Conservation (phyloP, 2,113 vertebrate genomes). For the Mellivora capensis region DNA sequence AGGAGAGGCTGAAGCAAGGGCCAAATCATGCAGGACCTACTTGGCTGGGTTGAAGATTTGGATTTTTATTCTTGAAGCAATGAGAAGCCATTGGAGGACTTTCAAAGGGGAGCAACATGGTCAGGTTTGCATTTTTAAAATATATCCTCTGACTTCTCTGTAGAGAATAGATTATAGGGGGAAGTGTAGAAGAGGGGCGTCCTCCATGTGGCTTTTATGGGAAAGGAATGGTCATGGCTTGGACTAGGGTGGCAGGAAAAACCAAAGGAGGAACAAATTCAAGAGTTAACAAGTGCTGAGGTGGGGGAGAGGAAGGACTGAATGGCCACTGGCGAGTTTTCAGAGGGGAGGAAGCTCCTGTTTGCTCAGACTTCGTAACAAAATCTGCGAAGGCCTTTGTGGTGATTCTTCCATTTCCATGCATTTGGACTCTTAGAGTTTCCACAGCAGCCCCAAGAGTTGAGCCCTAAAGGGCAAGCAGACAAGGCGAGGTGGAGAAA, state of each 20-base stretch:
- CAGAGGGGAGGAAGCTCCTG: background rate
- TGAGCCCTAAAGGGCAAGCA: background rate
- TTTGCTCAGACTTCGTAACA: background rate
- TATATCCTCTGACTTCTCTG: too few species aligned
- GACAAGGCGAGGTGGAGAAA: background rate
- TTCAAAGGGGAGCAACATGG: background rate
- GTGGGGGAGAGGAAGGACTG: background rate
- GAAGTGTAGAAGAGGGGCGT: background rate
- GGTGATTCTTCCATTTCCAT: rapidly evolving
- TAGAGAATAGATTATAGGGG: background rate
- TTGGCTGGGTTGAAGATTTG: background rate
- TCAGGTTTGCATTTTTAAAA: background rate
- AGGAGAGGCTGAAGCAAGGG: background rate
- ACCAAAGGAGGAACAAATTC: background rate
- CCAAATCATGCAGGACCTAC: background rate
- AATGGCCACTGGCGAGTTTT: background rate
- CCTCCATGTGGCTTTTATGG: background rate
- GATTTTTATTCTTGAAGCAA: conserved; percentile 16
- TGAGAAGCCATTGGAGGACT: background rate
- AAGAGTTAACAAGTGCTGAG: background rate
- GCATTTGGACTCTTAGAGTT: background rate
- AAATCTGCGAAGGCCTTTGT: background rate
- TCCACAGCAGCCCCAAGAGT: background rate
- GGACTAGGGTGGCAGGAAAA: background rate
- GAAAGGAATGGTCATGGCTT: background rate